Base-by-base conservation (phyloP, 2,888 invertebrate genomes). In the Tetropium fuscum region DNA sequence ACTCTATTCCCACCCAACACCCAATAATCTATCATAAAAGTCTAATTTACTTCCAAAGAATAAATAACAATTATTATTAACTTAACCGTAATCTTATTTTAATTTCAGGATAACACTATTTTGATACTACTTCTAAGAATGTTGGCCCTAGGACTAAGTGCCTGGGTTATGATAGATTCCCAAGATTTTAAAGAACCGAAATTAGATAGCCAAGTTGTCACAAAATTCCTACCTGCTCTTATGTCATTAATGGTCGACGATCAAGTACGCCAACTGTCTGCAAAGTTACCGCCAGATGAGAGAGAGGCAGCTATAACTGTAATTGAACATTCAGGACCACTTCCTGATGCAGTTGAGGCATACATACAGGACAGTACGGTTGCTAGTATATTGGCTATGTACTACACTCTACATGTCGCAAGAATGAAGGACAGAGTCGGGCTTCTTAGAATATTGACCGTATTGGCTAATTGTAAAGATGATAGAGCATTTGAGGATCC, bases 101-200 rank as follows among this genome's bases (percentile, higher is more conserved):
- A n/a, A n/a, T 51, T 78, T 63, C 80, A 88, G 85, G 95, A 97
- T 72, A 97, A 97, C 79, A 89, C 93, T 54, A 94, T 97, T 68
- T 84, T 98, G 60, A 92, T 96, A 68, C 83, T 98, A 16, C 82
- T 98, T 58, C 82, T 98, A 54, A 86, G 98, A 77, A 96, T 98
- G 96, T 83, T 98, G 67, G 93, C 95, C 0, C 83, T 98, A 36
- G 97, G 97, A 0, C 82, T 97, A 34, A 94, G 95, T 79, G 95
- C 97, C 2, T 97, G 97, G 97, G 91, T 94, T 22, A 97, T 98
- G 94, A 97, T 98, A 66, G 95, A 97, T 80, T 94, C 95, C 1
- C 92, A 94, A 83, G 93, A 94, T 70, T 97, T 97, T 75, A 95
- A 95, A 77, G 98, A 98, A 80, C 97, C 97, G 0, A 96, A 96